phyloP scores from a whole-genome alignment of 2,113 vertebrate genomes.

The Sakesphorus luctuosus region DNA sequence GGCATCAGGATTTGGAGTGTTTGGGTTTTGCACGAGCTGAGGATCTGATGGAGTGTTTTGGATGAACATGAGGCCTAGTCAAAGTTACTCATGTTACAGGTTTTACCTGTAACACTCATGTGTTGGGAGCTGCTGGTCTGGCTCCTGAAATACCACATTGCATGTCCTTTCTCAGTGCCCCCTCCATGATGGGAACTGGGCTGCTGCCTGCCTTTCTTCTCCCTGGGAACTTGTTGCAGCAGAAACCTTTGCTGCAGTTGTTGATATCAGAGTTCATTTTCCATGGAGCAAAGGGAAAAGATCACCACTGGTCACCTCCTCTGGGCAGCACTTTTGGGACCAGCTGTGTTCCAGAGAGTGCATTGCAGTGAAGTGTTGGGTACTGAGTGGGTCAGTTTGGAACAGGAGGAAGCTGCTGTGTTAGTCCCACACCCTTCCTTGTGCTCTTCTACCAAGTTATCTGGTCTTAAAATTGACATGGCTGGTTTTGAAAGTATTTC shows the following conservation, averaged over 20 bases:
- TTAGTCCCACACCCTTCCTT: neutral
- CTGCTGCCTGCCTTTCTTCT: neutral
- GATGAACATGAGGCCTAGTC: neutral
- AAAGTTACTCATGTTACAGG: neutral
- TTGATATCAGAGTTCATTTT: neutral
- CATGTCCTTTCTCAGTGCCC: rapidly evolving
- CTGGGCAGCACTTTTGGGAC: neutral
- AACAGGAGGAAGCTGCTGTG: neutral
- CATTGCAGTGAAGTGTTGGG: neutral
- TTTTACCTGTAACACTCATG: neutral
- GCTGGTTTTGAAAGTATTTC: neutral
- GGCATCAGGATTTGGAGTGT: neutral
- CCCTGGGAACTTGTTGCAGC: neutral
- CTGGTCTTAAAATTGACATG: neutral
- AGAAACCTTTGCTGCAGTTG: neutral
- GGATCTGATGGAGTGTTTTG: neutral
- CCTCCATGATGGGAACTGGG: neutral
- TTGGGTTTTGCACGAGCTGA: neutral
- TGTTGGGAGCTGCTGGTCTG: neutral
- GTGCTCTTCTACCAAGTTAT: neutral
- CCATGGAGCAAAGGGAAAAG: neutral
- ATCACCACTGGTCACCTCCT: neutral
- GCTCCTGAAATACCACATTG: neutral
- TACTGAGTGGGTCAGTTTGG: neutral
- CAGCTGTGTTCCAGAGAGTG: neutral